phyloP scores from a whole-genome alignment of 2,888 invertebrate genomes.

The Pachymerium ferrugineum region DNA sequence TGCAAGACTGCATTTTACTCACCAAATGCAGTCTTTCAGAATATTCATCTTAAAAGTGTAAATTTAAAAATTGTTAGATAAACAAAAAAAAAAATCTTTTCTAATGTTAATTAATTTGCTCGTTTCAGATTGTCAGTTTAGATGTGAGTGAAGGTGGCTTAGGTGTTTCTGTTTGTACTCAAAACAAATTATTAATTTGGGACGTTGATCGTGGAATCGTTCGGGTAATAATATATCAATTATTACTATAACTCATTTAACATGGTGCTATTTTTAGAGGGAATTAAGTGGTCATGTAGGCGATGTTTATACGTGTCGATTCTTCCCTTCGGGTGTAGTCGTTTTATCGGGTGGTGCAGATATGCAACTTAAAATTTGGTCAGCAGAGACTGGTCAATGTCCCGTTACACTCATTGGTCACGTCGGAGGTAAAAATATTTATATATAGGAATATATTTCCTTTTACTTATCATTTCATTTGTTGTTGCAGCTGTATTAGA shows the following conservation, averaged over 20 bases:
- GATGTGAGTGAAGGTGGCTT: conserved; percentile 58
- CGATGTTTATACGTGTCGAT: conserved; percentile 61
- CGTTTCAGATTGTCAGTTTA: conserved; percentile 53
- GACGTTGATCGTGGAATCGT: conserved; percentile 57
- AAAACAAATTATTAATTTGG: conserved; percentile 59
- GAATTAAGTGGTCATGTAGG: conserved; percentile 61
- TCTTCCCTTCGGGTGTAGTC: conserved; percentile 67
- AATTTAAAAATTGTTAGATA: too few species aligned
- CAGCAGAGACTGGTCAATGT: conserved; percentile 61
- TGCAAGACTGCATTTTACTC: not conserved
- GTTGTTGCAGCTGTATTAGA: conserved; percentile 56
- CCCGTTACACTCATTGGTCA: conserved; percentile 63
- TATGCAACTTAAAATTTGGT: conserved; percentile 64
- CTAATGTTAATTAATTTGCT: not conserved
- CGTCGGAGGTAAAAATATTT: conserved; percentile 49
- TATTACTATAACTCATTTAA: too few species aligned
- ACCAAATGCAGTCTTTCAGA: not conserved
- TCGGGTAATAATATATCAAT: conserved; percentile 48
- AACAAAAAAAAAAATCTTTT: too few species aligned
- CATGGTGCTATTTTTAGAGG: conserved; percentile 42
- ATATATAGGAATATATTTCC: not conserved
- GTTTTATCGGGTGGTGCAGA: conserved; percentile 64
- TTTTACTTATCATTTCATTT: not conserved
- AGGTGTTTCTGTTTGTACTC: conserved; percentile 59
- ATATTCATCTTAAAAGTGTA: conserved; percentile 23